Evolutionary conservation across 2,797 vertebrate genomes (phyloP).

Genomic region (Allobates femoralis): DNA sequence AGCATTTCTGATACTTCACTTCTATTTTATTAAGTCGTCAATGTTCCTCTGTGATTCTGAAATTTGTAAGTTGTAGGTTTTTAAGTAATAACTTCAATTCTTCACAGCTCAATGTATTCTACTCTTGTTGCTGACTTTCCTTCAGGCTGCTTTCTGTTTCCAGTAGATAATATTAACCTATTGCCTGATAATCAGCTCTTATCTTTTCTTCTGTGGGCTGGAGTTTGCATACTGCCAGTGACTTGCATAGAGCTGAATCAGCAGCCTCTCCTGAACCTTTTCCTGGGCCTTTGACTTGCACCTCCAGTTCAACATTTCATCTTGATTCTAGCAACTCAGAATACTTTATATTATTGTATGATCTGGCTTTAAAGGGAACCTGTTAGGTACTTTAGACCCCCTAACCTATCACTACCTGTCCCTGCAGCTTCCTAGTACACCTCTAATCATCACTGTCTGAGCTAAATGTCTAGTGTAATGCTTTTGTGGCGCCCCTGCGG

Average conservation of each 20-base stretch:
- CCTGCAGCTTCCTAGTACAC: no score
- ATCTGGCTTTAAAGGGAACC: no score
- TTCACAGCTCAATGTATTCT: not conserved
- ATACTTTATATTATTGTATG: not conserved
- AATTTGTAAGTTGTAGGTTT: not conserved
- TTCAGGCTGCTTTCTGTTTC: not conserved
- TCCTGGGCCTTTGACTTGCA: not conserved
- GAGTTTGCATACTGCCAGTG: not conserved
- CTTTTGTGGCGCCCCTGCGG: no score
- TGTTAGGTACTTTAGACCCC: no score
- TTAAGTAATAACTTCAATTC: not conserved
- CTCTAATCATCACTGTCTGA: no score
- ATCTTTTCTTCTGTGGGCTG: not conserved
- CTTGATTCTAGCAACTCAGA: no score
- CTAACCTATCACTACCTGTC: no score
- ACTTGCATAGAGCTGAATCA: not conserved
- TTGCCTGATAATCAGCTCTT: not conserved
- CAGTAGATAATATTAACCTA: not conserved
- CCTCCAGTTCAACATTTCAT: no score
- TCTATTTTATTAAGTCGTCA: not conserved
- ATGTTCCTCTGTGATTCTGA: not conserved
- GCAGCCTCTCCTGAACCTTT: not conserved
- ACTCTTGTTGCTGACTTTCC: not conserved
- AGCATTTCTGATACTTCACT: not conserved
- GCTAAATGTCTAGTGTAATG: no score